Percentiles rank a stretch among this genome's conserved stretches.
These are phyloP conservation scores for Drosophila ananassae DNA, from an alignment of 1,140 invertebrate genomes.

Conservation along the genomic window DNA sequence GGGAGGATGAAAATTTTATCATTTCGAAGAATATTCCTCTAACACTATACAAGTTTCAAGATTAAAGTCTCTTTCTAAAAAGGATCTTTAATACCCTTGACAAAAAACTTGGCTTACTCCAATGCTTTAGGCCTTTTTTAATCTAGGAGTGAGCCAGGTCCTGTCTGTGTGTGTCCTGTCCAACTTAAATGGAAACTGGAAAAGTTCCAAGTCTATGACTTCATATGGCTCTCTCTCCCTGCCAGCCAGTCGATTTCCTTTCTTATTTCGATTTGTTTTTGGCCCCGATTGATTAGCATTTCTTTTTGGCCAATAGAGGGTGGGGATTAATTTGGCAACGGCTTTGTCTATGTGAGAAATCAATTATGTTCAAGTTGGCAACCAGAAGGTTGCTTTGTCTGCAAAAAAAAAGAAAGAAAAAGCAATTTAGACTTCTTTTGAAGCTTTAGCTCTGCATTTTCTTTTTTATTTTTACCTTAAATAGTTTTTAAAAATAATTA, in stretches of 20 bases:
- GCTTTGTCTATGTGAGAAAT: constrained; percentile 46
- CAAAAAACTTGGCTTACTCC: not conserved
- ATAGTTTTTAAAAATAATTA: constrained; percentile 1
- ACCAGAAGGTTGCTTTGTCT: constrained; percentile 1
- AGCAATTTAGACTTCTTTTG: constrained; percentile 8
- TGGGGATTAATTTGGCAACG: constrained; percentile 25
- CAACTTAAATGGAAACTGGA: constrained; percentile 19
- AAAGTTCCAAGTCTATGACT: constrained; percentile 46
- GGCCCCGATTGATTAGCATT: constrained; percentile 39
- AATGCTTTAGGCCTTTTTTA: constrained; percentile 15
- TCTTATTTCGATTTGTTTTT: constrained; percentile 18
- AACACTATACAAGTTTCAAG: no score
- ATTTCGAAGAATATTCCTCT: no score
- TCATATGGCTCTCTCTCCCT: constrained; percentile 25
- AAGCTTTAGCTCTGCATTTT: not conserved
- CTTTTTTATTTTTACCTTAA: not conserved
- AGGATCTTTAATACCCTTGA: not conserved
- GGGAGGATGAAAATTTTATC: not conserved
- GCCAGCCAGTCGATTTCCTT: constrained; percentile 8
- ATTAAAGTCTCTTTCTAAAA: no score
- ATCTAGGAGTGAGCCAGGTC: constrained; percentile 4
- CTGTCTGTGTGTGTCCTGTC: constrained; percentile 9
- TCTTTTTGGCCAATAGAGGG: constrained; percentile 12
- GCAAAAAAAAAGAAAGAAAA: constrained; percentile 21
- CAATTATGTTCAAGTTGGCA: constrained; percentile 45